Evolutionary conservation across 2,888 invertebrate species (phyloP).

Genomic region (Thera britannica): DNA sequence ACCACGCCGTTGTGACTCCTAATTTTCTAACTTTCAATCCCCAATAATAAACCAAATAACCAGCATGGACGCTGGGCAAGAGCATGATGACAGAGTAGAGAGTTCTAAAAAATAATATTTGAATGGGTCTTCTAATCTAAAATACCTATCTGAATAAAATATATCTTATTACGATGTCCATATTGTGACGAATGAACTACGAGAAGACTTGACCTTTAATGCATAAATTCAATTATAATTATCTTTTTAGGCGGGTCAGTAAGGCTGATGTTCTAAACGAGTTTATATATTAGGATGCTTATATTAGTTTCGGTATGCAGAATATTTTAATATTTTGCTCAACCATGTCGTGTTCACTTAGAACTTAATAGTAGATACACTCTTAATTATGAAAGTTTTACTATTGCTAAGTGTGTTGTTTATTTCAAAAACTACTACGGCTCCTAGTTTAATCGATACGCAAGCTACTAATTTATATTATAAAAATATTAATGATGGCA

Average conservation of each 20-base stretch:
- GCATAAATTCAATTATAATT: neutral
- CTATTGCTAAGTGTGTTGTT: constrained; percentile 14
- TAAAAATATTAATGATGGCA: constrained; percentile 23
- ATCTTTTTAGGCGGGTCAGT: constrained; percentile 1
- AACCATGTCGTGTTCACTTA: neutral
- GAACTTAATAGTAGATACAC: no score
- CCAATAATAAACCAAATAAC: no score
- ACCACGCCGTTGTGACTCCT: no score
- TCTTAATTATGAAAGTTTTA: constrained; percentile 18
- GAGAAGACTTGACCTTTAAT: neutral
- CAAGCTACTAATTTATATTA: constrained; percentile 24
- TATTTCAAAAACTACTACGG: constrained; percentile 1
- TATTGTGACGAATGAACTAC: no score
- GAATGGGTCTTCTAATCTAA: no score
- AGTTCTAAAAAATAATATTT: no score
- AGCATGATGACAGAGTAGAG: no score
- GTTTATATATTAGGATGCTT: constrained; percentile 1
- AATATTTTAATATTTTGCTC: neutral
- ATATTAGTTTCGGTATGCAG: neutral
- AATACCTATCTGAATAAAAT: no score
- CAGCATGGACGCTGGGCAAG: no score
- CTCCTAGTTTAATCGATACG: constrained; percentile 21
- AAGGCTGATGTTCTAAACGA: neutral
- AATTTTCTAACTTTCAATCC: no score
- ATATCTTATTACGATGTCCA: no score